Base-by-base conservation (phyloP, 2,888 invertebrate genomes). In the Amitus sp. region DNA sequence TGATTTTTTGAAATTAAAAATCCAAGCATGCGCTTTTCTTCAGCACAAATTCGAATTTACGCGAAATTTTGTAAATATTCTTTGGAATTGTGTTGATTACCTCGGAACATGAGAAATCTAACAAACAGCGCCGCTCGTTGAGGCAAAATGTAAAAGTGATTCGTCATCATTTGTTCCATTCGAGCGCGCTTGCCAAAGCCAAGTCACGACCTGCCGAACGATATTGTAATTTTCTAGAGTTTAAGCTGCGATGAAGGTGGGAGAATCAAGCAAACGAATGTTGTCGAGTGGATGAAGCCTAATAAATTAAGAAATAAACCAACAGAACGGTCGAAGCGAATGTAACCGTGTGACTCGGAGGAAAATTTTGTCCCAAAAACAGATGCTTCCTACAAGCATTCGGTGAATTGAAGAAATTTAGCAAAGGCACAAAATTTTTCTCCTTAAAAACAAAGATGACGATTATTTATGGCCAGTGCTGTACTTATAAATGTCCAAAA, bases 151-250 rank as follows among this genome's bases (percentile, higher is more conserved):
- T 23, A 47, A 43, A 40, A 55, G 37, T 47, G n/a, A 51, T 52
- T 46, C 72, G 73, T 71, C 72, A 71, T 70, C 62, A 64, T 67
- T 69, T 69, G 74, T 77, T 74, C 74, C 73, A 77, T 73, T 66
- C 56, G 61, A 61, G 68, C 65, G 67, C 69, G 66, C 63, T 63
- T 69, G 68, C 68, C 66, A 71, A 65, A 67, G 63, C 55, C 45
- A 59, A 71, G 68, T 72, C 68, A 58, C 60, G 64, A 66, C 56
- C 47, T 57, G 53, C 40, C 62, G 59, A 62, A 59, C 61, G 58
- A 48, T 62, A 49, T 47, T 57, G 47, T 63, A 61, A 57, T 56
- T 47, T 13, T 34, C 18, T 52, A 62, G 51, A 23, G 20, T 55
- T 42, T 69, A 69, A 68, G 60, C 55, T 48, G 58, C 15, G 49